Evolutionary conservation across 2,888 invertebrate species (phyloP), one percentile per base, ranked within the genome.

Genomic region (Odontomyia ornata): DNA sequence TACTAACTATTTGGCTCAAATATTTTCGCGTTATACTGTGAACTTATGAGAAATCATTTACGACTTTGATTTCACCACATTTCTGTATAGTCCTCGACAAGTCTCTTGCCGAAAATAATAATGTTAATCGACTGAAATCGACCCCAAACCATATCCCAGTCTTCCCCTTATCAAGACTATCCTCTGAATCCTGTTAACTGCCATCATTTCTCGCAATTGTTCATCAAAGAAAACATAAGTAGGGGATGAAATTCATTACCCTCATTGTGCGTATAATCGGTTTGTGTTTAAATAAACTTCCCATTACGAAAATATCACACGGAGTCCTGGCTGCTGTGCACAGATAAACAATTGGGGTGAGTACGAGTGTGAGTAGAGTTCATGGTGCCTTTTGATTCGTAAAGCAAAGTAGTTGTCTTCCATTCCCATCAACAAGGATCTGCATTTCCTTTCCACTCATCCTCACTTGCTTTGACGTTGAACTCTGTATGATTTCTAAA

Each of bases 181-280:
- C 21, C 69, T 46, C 2, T 15, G 69, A 69, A 9, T 69, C 47
- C 47, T 69, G 46, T 47, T 69, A 69, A 25, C 69, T 69, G 73
- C 52, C 65, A 76, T 75, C 43, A 76, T 76, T 76, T 76, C 67
- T 76, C 23, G 57, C 65, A 57, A 67, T 60, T 60, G 30, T 57
- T 57, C 73, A 36, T 73, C 78, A 60, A 57, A 73, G 73, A 73
- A 57, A 73, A 73, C 73, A 73, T 73, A 73, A 73, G 73, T 60
- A 80, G 80, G 81, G 81, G 81, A 81, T 80, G 80, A 82, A 82
- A 82, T 81, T 81, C 81, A 81, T 81, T 81, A 80, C 81, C 80
- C 80, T 82, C 81, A 82, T 82, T 82, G 81, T 81, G 82, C 81
- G 82, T 81, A 80, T 81, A 82, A 82, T 82, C 82, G 82, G 80